A percentile compares a stretch with the other conserved stretches of the same genome.
Evolutionary conservation across 2,113 vertebrate species (phyloP).

Genomic region (Pimephales promelas): DNA sequence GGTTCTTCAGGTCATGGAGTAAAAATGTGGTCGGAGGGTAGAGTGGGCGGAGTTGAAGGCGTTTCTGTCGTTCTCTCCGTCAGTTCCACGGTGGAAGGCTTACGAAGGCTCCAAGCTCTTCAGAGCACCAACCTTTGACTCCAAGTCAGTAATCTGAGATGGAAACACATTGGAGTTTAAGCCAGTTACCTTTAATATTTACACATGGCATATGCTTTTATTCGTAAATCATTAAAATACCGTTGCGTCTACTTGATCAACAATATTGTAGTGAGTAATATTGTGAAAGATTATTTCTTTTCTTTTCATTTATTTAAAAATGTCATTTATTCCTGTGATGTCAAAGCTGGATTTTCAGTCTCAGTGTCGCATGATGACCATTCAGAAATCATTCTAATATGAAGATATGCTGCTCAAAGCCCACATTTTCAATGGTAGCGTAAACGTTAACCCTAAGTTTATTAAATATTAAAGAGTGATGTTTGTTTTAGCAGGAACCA

Average conservation of each 20-base stretch:
- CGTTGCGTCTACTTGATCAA: too few relatives aligned
- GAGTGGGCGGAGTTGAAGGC: slow-evolving; percentile 59
- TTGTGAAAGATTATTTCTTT: too few relatives aligned
- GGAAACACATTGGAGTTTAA: neutral
- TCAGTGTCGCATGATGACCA: too few relatives aligned
- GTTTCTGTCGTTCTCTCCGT: slow-evolving; percentile 59
- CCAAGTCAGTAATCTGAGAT: slow-evolving; percentile 82
- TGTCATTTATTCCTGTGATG: too few relatives aligned
- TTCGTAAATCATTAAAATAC: neutral
- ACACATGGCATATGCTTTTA: neutral
- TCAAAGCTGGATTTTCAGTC: too few relatives aligned
- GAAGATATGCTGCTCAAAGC: too few relatives aligned
- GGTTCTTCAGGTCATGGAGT: slow-evolving; percentile 46
- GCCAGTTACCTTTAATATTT: neutral
- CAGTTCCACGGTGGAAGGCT: slow-evolving; percentile 60
- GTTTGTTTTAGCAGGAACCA: neutral
- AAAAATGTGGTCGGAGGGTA: slow-evolving; percentile 59
- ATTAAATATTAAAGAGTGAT: too few relatives aligned
- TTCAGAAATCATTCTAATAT: too few relatives aligned
- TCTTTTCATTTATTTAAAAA: too few relatives aligned
- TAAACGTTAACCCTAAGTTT: too few relatives aligned
- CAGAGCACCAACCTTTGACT: slow-evolving; percentile 89
- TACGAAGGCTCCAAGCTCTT: slow-evolving; percentile 86
- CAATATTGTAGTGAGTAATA: too few relatives aligned
- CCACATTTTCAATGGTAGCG: neutral